Evolutionary conservation across 2,797 vertebrate species (phyloP), one percentile per base, ranked within the genome.

Genomic region (Platalea minor): DNA sequence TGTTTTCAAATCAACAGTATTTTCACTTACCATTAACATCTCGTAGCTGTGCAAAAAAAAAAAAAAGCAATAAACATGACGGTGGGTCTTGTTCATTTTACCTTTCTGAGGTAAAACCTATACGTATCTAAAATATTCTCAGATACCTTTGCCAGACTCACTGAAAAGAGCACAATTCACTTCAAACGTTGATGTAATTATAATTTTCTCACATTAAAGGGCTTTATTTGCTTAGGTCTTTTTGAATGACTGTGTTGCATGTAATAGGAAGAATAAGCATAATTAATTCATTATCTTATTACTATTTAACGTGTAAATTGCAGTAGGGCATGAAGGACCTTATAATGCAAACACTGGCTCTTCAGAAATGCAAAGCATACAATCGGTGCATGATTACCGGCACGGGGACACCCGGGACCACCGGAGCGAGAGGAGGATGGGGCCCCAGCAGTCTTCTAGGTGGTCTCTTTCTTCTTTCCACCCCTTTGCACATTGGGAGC

Each of bases 231-330:
- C 39, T 81, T 82, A 74, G 29, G 37, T 48, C 21, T 76, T 93
- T 88, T 81, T 85, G 41, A 88, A 43, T 57, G 4, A 73, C n/a
- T 90, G 25, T 59, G 25, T 28, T 82, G 35, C 51, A 29, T 13
- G 28, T 63, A 88, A 37, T 41, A 84, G 56, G 59, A 84, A 79
- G 82, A 91, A 72, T 65, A 86, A 78, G 28, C 48, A 74, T 76
- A 51, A 88, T 74, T 82, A 94, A 95, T 82, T 76, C 54, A 76
- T 89, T 83, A 83, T 59, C 46, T 35, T 84, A 37, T 61, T 84
- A 59, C 50, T 92, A 77, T 63, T 91, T 85, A 83, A 75, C 24
- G 80, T 19, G 33, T 45, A 68, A 70, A 89, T 70, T 90, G 67
- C n/a, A 92, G 59, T 35, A 60, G 29, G 48, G 19, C 35, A 54